Conservation (phyloP, 35 echinoderm and acorn worm genomes). For the Strongylocentrotus purpuratus region DNA sequence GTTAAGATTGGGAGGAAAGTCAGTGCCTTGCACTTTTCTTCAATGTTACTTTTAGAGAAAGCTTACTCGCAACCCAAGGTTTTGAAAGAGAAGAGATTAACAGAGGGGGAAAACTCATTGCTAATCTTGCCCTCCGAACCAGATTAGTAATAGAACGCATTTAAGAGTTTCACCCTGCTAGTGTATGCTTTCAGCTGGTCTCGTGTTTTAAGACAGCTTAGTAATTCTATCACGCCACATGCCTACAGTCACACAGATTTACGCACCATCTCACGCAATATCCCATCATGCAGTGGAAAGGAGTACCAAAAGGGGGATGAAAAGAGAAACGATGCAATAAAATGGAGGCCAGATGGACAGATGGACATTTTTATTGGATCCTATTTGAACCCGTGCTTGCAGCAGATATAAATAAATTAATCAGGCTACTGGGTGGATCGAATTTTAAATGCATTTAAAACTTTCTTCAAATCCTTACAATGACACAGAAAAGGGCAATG, state of each 20-base stretch:
- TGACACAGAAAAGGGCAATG: background rate
- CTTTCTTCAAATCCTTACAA: background rate
- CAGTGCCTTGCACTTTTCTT: background rate
- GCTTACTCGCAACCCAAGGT: background rate
- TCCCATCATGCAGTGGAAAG: background rate
- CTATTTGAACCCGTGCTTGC: background rate
- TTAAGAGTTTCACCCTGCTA: background rate
- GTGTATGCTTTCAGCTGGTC: background rate
- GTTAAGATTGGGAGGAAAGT: background rate
- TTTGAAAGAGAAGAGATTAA: conserved; percentile 19
- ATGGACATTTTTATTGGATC: background rate
- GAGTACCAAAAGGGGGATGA: background rate
- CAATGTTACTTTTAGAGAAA: background rate
- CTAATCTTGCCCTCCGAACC: background rate
- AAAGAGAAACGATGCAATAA: background rate
- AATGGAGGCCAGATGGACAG: background rate
- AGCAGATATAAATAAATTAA: background rate
- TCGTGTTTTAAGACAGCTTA: conserved; percentile 17
- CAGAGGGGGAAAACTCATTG: background rate
- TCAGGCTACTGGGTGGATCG: background rate
- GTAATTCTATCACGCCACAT: background rate
- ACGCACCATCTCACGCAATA: background rate
- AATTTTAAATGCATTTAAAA: background rate
- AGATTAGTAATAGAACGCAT: conserved; percentile 18
- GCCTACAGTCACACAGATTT: background rate